Evolutionary conservation across 2,113 vertebrate genomes (phyloP), one percentile per base, ranked within the genome.

Genomic region (Albula goreensis): DNA sequence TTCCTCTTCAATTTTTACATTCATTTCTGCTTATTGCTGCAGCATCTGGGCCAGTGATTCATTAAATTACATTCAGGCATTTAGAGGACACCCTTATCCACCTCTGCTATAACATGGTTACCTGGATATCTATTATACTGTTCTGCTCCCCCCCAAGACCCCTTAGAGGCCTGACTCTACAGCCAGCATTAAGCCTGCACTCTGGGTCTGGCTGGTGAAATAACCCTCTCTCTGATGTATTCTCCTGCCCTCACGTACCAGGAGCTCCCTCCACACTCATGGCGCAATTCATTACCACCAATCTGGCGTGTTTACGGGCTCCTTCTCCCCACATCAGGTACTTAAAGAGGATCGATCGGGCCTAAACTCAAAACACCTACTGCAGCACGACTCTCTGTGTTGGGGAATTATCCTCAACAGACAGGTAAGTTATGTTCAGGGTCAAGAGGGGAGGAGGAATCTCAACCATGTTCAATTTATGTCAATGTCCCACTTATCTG

Each of bases 1-100:
- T 95, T 94, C 92, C 93, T 93, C 92, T 92, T 92, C 93, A 41
- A 94, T 92, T 94, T 93, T 93, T 88, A 90, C 91, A 94, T 92
- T 93, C 93, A 95, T 91, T 91, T 92, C 89, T 82, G 88, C 84
- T 86, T 89, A 83, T 90, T 87, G 89, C 89, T 86, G 31, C 31
- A 41, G 31, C 31, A 41, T 41, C 31, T 41, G 31, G 31, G 31
- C 31, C 31, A 41, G 57, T 60, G 57, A 60, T 11, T 60, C 57
- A 60, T 11, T 60, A 13, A 8, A 3, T 12, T 15, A 8, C 3
- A 15, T 60, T 60, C 57, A 3, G 3, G 11, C 57, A 60, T 11
- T 13, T 41, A 41, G 31, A 41, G 31, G 31, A 41, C 31, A 1
- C 31, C 31, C 31, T 41, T 41, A 41, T 41, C 31, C 31, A 41